These are phyloP conservation scores for Lasioglossum malachurum DNA, from an alignment of 2,888 invertebrate species.

Conservation along the genomic window DNA sequence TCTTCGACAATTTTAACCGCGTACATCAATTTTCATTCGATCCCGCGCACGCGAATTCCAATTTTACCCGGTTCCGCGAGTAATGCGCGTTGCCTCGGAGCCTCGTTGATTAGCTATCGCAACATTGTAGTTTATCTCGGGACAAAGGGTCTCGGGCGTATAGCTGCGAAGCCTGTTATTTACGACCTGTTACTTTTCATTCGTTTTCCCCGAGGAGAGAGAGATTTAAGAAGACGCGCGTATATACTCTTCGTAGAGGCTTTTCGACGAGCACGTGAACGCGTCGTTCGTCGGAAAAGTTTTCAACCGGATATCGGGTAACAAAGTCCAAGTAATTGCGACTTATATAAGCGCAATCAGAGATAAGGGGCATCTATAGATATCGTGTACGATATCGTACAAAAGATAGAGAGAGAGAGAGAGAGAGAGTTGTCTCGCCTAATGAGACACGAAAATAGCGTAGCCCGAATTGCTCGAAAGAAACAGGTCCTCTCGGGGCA, in stretches of 20 bases:
- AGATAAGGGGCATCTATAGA: conserved; percentile 26
- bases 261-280: neutral
- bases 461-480: conserved; percentile 16
- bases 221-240: neutral
- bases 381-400: neutral
- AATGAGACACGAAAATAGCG: conserved; percentile 47
- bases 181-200: neutral
- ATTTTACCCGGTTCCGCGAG: conserved; percentile 10
- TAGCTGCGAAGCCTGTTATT: conserved; percentile 1
- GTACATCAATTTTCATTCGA: conserved; percentile 26
- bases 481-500: conserved; percentile 17
- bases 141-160: neutral
- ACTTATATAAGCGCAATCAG: conserved; percentile 26
- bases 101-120: conserved; percentile 21
- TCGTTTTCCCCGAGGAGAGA: neutral
- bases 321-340: conserved; percentile 18
- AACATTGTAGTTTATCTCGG: conserved; percentile 20
- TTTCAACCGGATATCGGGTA: neutral
- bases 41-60: neutral
- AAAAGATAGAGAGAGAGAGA: neutral
- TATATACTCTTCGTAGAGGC: neutral
- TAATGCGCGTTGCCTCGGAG: neutral
- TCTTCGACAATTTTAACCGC: conserved; percentile 27
- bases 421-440: conserved; percentile 25
- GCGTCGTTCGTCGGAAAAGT: neutral